Evolutionary conservation across 2,113 vertebrate genomes (phyloP), one percentile per base, ranked within the genome.

Genomic region (Pomatostomus ruficeps): DNA sequence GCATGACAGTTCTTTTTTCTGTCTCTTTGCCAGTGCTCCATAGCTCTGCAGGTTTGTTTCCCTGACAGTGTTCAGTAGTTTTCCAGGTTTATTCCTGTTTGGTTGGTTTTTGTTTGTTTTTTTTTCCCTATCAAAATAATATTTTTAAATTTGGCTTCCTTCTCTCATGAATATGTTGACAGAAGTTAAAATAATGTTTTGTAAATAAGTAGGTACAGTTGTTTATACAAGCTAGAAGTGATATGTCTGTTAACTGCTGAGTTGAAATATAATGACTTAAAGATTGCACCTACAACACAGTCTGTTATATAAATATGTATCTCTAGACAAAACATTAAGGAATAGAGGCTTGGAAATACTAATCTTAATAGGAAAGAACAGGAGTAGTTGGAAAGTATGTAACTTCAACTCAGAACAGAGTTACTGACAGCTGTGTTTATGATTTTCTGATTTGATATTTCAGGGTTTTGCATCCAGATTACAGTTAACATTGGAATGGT

Each of bases 261-360:
- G 38, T 29, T 54, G 16, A 78, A 97, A 91, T 43, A 25, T 14
- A 71, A 48, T 45, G 55, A 54, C 33, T 65, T 82, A 45, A 85
- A 80, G 31, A 52, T 71, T 85, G 72, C 20, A 42, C 26, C 10
- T 65, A 28, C 40, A 77, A 3, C 42, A 59, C 12, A 31, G 33
- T 59, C 31, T 67, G 9, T 70, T 70, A 35, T 40, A 54, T 70
- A 46, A 88, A 81, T 58, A 85, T 7, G 2, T 68, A 20, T 58
- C 7, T 79, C 19, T 48, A 67, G 24, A 36, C 43, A 82, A 82
- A 78, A 87, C 38, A 12, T 42, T 89, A 42, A 96, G 54, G 28
- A 68, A 26, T 66, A 58, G 67, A 93, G 38, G 52, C 84, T 91
- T 90, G 85, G 61, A 91, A 97, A 88, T 95, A 73, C 9, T 21